Conservation (phyloP, 2,797 vertebrate species). For the Poecilia picta region DNA sequence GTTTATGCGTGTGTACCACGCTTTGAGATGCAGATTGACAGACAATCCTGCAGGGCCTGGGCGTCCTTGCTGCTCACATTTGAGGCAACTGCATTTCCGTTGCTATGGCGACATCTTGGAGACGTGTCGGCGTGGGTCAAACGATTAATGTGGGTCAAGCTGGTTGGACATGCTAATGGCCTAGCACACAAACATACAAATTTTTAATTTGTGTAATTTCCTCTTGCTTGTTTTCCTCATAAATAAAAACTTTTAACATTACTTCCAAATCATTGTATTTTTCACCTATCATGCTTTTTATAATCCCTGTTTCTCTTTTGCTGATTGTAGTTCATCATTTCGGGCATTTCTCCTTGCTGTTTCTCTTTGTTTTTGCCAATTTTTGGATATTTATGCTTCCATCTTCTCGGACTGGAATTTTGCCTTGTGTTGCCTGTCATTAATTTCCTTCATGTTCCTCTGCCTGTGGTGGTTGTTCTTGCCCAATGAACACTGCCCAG, state of each 20-base stretch:
- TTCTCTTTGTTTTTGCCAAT: neutral
- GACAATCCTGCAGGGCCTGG: constrained; percentile 49
- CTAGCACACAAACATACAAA: neutral
- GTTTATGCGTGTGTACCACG: constrained; percentile 6
- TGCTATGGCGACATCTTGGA: constrained; percentile 63
- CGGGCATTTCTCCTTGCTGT: neutral
- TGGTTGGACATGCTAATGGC: constrained; percentile 29
- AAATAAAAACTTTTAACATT: neutral
- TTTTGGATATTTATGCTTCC: neutral
- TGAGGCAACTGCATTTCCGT: constrained; percentile 52
- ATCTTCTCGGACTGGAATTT: neutral
- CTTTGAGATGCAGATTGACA: constrained; percentile 56
- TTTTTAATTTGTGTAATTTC: neutral
- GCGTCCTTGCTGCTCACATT: constrained; percentile 61
- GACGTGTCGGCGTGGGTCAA: constrained; percentile 42
- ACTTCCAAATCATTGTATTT: neutral
- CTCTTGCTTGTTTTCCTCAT: neutral
- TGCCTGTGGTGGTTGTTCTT: neutral
- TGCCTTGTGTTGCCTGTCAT: neutral
- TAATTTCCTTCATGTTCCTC: neutral
- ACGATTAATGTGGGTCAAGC: constrained; percentile 63
- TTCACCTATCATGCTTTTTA: neutral
- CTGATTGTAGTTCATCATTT: neutral
- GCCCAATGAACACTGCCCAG: neutral
- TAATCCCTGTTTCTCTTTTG: neutral